Evolutionary conservation across 2,797 vertebrate genomes (phyloP), one percentile per base, ranked within the genome.

Genomic region (Rhyacichthys aspro): DNA sequence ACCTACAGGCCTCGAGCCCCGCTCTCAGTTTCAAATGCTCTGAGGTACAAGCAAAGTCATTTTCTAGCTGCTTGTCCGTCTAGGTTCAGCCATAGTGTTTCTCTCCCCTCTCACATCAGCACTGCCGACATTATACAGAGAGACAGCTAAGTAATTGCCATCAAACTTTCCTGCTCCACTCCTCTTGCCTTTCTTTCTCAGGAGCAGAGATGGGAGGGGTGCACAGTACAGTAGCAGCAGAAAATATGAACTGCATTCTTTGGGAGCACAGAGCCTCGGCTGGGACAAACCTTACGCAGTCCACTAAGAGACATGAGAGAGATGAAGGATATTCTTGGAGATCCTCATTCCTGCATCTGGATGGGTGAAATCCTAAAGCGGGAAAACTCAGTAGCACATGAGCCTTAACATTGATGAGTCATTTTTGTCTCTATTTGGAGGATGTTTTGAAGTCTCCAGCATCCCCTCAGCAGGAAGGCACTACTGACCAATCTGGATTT

Each of bases 101-200:
- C 67, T 68, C 66, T 66, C 73, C 47, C 71, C 79, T 74, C 81
- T 70, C 72, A 60, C 74, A 83, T 87, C 82, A 70, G 65, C 78
- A 53, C 59, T 44, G 0, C 67, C 58, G 28, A 79, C 79, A 74
- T 78, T 83, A 87, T 72, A 73, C 67, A 57, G 77, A 75, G 77
- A 82, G 83, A 86, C 89, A 88, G 85, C 83, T 79, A 83, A 90
- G 86, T 88, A 89, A 90, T 89, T 82, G 86, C 83, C 85, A 79
- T 89, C 82, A 88, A 86, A 89, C 86, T 88, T 87, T 79, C 78
- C 80, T 69, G 60, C 81, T 79, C 68, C 50, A 48, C 78, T 79
- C 54, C 68, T 71, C 63, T 78, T 60, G 73, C 73, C 71, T 53
- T 53, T 53, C 50, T 53, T 50, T 34, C 83, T 63, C 55, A 37